Percentiles rank a stretch among this genome's conserved stretches.
These are phyloP conservation scores for Ursus arctos DNA, from an alignment of 2,113 vertebrate species.

Conservation along the genomic window DNA sequence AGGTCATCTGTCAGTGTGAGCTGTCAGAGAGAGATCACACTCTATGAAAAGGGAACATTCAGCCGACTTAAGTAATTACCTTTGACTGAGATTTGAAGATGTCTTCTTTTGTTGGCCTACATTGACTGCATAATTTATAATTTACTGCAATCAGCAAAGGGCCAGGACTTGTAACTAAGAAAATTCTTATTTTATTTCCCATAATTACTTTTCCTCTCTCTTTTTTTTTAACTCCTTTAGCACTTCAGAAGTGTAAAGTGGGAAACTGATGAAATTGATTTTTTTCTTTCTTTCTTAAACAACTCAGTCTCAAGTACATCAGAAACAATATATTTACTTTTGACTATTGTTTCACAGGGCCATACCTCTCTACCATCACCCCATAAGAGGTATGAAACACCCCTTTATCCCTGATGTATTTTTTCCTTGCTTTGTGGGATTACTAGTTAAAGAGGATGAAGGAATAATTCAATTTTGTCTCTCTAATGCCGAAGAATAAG, in stretches of 20 bases:
- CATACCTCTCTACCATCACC: background rate
- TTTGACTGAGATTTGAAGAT: constrained; percentile 98
- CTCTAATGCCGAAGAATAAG: constrained; percentile 68
- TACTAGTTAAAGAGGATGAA: constrained; percentile 81
- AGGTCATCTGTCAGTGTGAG: constrained; percentile 99
- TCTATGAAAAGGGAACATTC: constrained; percentile 93
- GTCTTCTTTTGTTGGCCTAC: constrained; percentile 99
- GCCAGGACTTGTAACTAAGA: constrained; percentile 89
- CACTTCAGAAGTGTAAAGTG: constrained; percentile 78
- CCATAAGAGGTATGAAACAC: constrained; percentile 51
- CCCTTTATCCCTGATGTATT: constrained; percentile 55
- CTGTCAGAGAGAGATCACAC: constrained; percentile 96
- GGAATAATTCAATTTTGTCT: constrained; percentile 81
- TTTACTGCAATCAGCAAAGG: constrained; percentile 93
- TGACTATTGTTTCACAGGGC: constrained; percentile 35
- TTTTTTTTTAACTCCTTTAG: constrained; percentile 72
- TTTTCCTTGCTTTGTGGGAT: constrained; percentile 79
- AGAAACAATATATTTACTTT: constrained; percentile 62
- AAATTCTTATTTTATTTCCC: constrained; percentile 90
- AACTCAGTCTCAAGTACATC: background rate
- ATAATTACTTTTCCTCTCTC: constrained; percentile 83
- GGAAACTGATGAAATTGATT: constrained; percentile 77
- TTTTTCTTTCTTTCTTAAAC: constrained; percentile 56
- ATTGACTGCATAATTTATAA: constrained; percentile 99
- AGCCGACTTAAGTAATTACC: constrained; percentile 98